Evolutionary conservation across 1,140 invertebrate genomes (phyloP).

Genomic region (Bradysia coprophila): DNA sequence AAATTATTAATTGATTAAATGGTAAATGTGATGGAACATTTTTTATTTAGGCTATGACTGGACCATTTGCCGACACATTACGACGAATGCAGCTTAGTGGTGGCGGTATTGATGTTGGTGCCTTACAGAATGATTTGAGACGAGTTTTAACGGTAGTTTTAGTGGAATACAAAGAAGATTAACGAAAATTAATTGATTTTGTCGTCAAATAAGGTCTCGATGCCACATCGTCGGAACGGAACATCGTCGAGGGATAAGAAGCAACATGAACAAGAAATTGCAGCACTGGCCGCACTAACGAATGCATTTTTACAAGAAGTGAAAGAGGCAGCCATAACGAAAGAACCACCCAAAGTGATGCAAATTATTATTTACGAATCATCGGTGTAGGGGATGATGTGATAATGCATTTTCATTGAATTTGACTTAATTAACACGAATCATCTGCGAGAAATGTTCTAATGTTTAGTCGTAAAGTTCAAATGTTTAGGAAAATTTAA

Average conservation of each 20-base stretch:
- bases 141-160: constrained; percentile 38
- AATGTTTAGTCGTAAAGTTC: too few species aligned
- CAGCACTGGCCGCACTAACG: constrained; percentile 50
- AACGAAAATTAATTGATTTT: not conserved
- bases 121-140: constrained; percentile 43
- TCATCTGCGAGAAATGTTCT: too few species aligned
- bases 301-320: constrained; percentile 40
- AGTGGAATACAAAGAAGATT: not conserved
- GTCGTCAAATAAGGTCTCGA: constrained; percentile 21
- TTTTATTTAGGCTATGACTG: constrained; percentile 47
- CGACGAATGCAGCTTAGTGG: constrained; percentile 55
- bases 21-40: not conserved
- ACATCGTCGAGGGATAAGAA: constrained; percentile 18
- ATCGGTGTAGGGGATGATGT: too few species aligned
- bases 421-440: too few species aligned
- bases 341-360: constrained; percentile 38
- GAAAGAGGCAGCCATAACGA: constrained; percentile 16
- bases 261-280: constrained; percentile 38
- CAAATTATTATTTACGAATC: constrained; percentile 74
- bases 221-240: constrained; percentile 25
- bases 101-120: constrained; percentile 37
- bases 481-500: too few species aligned
- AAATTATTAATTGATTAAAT: constrained; percentile 1
- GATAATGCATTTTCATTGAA: too few species aligned
- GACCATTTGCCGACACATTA: constrained; percentile 59